Base-by-base conservation (phyloP, 2,888 invertebrate genomes). In the Spisula solida region DNA sequence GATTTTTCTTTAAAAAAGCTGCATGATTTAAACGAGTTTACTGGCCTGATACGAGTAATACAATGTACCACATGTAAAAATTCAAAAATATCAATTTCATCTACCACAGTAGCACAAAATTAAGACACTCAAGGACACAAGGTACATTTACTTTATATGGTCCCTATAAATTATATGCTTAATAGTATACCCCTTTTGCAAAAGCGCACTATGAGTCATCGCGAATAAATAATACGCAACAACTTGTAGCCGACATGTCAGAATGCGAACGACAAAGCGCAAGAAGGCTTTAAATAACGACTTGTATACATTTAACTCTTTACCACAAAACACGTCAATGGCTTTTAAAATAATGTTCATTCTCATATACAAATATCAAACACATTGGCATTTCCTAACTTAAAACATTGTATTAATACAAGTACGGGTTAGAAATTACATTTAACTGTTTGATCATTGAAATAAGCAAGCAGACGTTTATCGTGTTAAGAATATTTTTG, bases 41-140 rank as follows among this genome's bases (percentile, higher is more conserved):
- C 60, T 66, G 60, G 60, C 60, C 60, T 66, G 60, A 25, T 8
- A 66, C 60, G 10, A 25, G 10, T 4, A 25, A 66, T 25, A 41
- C 41, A 41, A 41, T 41, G 41, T 41, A 66, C 60, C 25, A 66
- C 60, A 66, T n/a, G 60, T 51, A 51, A 16, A 51, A 1, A 51
- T 51, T 51, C 12, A 51, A 51, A 51, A 51, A 51, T 51, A 51
- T 51, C 51, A 66, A 66, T 25, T 66, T 66, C 6, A 25, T 66
- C 60, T 25, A 66, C 25, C 25, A 66, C 60, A 66, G n/a, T 66
- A 25, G 60, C 60, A 66, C 60, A 66, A n/a, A 66, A 66, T 25
- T 25, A 66, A 66, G 51, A 51, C 51, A 66, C 60, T 66, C n/a
- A 66, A n/a, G 60, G 60, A 66, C 25, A 66, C n/a, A 66, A 66